Conservation (phyloP, 2,797 vertebrate genomes). For the Echiichthys vipera region DNA sequence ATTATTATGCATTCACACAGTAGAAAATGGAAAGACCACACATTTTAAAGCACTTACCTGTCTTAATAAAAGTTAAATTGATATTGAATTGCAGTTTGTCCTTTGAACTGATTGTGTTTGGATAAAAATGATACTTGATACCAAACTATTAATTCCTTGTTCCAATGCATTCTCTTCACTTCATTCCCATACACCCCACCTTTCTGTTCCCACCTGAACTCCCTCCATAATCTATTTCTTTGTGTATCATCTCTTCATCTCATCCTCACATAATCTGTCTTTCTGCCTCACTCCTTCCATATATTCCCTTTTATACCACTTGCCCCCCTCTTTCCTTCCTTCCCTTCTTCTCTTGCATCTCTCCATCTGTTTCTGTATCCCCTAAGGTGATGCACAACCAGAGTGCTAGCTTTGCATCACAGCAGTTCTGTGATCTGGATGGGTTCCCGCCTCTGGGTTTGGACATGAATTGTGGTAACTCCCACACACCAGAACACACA, state of each 20-base stretch:
- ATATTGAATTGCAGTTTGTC: slow-evolving; percentile 56
- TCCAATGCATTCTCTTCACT: slow-evolving; percentile 7
- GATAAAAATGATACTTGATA: slow-evolving; percentile 40
- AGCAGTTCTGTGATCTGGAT: slow-evolving; percentile 62
- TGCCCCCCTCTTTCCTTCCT: slow-evolving; percentile 4
- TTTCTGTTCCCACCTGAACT: not conserved
- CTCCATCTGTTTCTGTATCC: slow-evolving; percentile 50
- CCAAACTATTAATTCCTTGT: slow-evolving; percentile 33
- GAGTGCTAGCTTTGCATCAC: slow-evolving; percentile 53
- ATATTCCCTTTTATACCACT: slow-evolving; percentile 6
- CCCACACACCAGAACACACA: slow-evolving; percentile 44
- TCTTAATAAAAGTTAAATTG: slow-evolving; percentile 57
- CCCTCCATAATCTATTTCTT: slow-evolving; percentile 20
- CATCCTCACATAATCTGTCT: slow-evolving; percentile 23
- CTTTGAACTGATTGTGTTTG: slow-evolving; percentile 50
- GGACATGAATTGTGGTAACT: slow-evolving; percentile 37
- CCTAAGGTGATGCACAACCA: slow-evolving; percentile 68
- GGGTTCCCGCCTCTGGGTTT: slow-evolving; percentile 68
- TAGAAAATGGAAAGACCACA: slow-evolving; percentile 52
- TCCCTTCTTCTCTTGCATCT: slow-evolving; percentile 12
- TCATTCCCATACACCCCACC: slow-evolving; percentile 8
- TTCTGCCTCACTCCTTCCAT: slow-evolving; percentile 24
- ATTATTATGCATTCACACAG: slow-evolving; percentile 63
- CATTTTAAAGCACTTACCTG: slow-evolving; percentile 43
- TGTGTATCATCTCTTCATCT: slow-evolving; percentile 19